A percentile compares a stretch with the other conserved stretches of the same genome.
phyloP scores from a whole-genome alignment of 2,113 vertebrate genomes.

The Hiodon alosoides region DNA sequence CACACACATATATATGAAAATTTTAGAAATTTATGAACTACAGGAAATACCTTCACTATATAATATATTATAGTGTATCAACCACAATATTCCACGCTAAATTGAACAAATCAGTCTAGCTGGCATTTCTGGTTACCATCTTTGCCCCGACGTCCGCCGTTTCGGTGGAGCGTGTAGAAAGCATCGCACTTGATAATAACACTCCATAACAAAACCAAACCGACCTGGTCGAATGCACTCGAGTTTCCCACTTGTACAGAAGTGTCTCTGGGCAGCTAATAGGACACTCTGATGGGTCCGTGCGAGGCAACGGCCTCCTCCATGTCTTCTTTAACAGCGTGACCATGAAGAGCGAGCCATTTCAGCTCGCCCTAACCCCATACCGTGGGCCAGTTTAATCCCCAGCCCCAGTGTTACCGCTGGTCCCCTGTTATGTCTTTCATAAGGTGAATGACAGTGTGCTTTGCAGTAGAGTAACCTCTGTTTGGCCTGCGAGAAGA shows the following conservation, averaged over 20 bases:
- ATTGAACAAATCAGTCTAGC: too few species aligned
- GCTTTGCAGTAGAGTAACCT: neutral
- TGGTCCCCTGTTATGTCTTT: conserved; percentile 4
- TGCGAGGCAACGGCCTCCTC: conserved; percentile 4
- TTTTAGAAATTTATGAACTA: too few species aligned
- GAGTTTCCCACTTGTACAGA: conserved; percentile 5
- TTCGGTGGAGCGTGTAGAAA: too few species aligned
- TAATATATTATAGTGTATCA: too few species aligned
- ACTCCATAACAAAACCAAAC: conserved; percentile 17
- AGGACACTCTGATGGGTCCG: neutral
- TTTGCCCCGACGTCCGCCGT: too few species aligned
- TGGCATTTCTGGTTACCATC: too few species aligned
- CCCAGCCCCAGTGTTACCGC: conserved; percentile 8
- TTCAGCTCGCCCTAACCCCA: conserved; percentile 3
- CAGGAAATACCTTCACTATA: too few species aligned
- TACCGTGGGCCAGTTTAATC: conserved; percentile 12
- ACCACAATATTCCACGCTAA: too few species aligned
- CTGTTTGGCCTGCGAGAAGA: neutral
- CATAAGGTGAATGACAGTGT: conserved; percentile 23
- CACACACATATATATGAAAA: too few species aligned
- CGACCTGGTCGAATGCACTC: conserved; percentile 10
- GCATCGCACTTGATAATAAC: neutral
- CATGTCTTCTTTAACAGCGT: conserved; percentile 1
- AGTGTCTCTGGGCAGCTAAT: neutral
- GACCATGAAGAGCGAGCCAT: neutral